These are phyloP conservation scores for Prunella strophiata DNA, from an alignment of 2,797 vertebrate genomes.

Conservation along the genomic window DNA sequence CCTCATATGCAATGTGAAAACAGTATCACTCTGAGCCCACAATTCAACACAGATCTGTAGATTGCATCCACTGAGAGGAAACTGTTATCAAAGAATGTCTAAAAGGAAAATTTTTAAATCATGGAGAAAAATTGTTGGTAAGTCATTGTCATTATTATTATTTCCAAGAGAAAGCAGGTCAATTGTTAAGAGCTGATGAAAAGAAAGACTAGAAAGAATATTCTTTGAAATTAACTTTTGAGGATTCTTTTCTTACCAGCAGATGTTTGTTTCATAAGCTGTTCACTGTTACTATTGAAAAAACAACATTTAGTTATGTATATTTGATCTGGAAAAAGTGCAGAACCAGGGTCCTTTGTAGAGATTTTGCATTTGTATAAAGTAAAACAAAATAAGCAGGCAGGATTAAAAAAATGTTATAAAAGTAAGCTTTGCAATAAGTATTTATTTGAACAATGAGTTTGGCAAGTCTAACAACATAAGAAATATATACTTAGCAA, in stretches of 20 bases:
- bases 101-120: not conserved
- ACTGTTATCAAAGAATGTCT: not conserved
- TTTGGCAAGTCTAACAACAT: slow-evolving; percentile 17
- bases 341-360: not conserved
- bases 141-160: not conserved
- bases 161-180: not conserved
- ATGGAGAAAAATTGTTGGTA: not conserved
- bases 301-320: slow-evolving; percentile 8
- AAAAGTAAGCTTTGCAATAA: slow-evolving; percentile 46
- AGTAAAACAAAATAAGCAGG: slow-evolving; percentile 64
- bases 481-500: slow-evolving; percentile 30
- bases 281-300: not conserved
- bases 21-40: not conserved
- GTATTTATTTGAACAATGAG: slow-evolving; percentile 66
- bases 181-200: not conserved
- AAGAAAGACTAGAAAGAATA: not conserved
- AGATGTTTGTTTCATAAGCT: not conserved
- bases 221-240: not conserved
- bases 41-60: not conserved
- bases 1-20: not conserved
- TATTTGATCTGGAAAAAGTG: slow-evolving; percentile 25
- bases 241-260: not conserved
- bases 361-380: slow-evolving; percentile 24
- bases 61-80: not conserved
- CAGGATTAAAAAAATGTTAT: slow-evolving; percentile 52